Conservation (phyloP, 2,113 vertebrate genomes). For the Anarhynchus alexandrinus region DNA sequence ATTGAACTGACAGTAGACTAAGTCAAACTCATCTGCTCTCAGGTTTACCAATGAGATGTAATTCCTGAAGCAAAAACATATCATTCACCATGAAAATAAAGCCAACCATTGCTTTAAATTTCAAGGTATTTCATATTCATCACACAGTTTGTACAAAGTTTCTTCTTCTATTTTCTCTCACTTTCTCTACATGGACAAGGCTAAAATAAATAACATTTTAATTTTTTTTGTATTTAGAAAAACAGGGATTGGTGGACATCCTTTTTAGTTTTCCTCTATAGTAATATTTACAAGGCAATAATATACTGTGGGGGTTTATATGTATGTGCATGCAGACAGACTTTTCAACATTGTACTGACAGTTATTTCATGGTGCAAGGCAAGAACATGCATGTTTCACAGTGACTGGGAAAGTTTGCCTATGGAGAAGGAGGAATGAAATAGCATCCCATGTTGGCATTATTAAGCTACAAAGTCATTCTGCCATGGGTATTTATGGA, state of each 20-base stretch:
- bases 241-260: background rate
- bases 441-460: background rate
- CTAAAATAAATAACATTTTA: background rate
- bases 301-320: background rate
- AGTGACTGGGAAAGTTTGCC: background rate
- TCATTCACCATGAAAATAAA: background rate
- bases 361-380: background rate
- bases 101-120: background rate
- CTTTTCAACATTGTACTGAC: background rate
- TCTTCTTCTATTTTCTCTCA: background rate
- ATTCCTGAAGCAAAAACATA: conserved; percentile 25
- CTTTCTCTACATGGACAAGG: background rate
- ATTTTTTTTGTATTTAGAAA: background rate
- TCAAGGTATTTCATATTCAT: background rate
- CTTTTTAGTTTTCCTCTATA: background rate
- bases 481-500: background rate
- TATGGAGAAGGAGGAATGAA: background rate
- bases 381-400: background rate
- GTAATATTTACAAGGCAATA: background rate
- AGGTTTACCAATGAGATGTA: conserved; percentile 21
- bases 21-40: conserved; percentile 25
- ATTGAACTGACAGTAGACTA: conserved; percentile 51
- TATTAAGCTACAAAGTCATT: background rate
- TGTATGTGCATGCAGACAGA: background rate
- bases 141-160: background rate